These are phyloP conservation scores for Microvelia longipes DNA, from an alignment of 1,140 invertebrate species.

Conservation along the genomic window DNA sequence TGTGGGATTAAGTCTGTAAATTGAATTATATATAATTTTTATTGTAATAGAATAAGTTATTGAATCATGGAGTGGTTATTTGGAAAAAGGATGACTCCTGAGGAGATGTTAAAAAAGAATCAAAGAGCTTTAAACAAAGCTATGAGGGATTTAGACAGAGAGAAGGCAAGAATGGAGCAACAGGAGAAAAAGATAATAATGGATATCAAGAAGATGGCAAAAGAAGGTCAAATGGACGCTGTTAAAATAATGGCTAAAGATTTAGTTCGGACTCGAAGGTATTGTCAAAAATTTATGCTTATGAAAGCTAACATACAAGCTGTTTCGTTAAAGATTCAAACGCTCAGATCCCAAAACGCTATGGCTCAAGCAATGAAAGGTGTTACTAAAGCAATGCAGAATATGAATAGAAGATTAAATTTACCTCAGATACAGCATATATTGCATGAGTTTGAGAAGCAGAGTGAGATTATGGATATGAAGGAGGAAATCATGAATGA, in stretches of 20 bases:
- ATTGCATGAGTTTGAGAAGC: slow-evolving; percentile 97
- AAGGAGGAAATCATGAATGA: slow-evolving; percentile 99
- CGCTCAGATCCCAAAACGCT: slow-evolving; percentile 92
- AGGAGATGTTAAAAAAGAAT: slow-evolving; percentile 96
- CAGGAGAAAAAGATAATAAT: slow-evolving; percentile 97
- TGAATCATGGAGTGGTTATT: slow-evolving; percentile 82
- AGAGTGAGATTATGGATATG: slow-evolving; percentile 99
- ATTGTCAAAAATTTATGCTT: slow-evolving; percentile 96
- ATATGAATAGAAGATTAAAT: slow-evolving; percentile 96
- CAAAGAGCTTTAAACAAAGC: slow-evolving; percentile 97
- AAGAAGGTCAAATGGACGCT: slow-evolving; percentile 98
- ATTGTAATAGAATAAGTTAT: no score
- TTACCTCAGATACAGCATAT: slow-evolving; percentile 98
- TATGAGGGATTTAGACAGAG: slow-evolving; percentile 90
- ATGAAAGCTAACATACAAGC: slow-evolving; percentile 99
- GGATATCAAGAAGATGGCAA: slow-evolving; percentile 98
- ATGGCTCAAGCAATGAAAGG: slow-evolving; percentile 99
- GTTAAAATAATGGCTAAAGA: slow-evolving; percentile 99
- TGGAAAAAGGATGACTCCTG: slow-evolving; percentile 87
- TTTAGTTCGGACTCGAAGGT: slow-evolving; percentile 84
- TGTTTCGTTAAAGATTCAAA: slow-evolving; percentile 96
- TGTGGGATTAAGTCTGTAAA: no score
- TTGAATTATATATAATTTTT: no score
- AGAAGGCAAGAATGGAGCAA: slow-evolving; percentile 89
- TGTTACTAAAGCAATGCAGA: slow-evolving; percentile 94